These are phyloP conservation scores for Syngnathus floridae DNA, from an alignment of 2,113 vertebrate genomes.

Conservation along the genomic window DNA sequence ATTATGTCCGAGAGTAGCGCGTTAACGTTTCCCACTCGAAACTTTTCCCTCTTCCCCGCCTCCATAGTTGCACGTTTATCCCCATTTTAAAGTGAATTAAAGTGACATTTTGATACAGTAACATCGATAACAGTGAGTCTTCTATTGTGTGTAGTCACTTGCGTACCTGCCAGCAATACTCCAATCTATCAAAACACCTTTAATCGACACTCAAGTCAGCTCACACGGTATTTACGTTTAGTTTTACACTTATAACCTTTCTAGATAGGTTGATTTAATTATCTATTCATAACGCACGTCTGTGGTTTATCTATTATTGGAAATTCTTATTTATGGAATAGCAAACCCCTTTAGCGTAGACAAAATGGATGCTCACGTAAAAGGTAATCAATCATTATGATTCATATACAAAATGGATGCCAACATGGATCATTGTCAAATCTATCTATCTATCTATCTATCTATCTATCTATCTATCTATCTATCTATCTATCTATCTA, in stretches of 20 bases:
- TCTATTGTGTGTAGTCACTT: neutral
- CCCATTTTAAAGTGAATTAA: neutral
- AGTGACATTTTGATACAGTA: too few relatives aligned
- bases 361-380: slow-evolving; percentile 2
- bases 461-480: too few relatives aligned
- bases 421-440: neutral
- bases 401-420: neutral
- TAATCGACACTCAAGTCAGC: neutral
- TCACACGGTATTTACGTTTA: neutral
- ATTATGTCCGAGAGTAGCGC: neutral
- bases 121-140: neutral
- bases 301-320: neutral
- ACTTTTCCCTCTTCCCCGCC: neutral
- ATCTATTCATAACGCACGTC: neutral
- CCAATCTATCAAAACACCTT: neutral
- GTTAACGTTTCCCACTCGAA: neutral
- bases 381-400: neutral
- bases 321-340: neutral
- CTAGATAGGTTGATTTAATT: neutral
- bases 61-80: neutral
- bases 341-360: neutral
- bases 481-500: too few relatives aligned
- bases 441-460: too few relatives aligned
- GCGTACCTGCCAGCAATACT: neutral
- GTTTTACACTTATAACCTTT: neutral